Base-by-base conservation (phyloP, 2,113 vertebrate species). In the Daboia siamensis region DNA sequence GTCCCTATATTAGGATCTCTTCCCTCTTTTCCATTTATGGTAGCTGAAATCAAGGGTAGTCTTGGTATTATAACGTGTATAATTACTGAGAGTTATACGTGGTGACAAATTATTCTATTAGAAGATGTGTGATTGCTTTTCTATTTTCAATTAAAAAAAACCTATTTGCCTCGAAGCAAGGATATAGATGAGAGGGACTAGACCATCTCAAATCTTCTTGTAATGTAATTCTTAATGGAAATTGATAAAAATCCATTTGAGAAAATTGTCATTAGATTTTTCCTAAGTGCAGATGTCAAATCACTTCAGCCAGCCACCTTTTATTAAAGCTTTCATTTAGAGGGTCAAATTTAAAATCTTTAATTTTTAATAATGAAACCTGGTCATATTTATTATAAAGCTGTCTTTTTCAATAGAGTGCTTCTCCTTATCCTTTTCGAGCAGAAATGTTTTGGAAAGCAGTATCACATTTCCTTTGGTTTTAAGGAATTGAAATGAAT, bases 281-380 rank as follows among this genome's bases (percentile, higher is more conserved):
- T 95, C 86, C 87, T 57, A 93, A 20, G 88, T 59, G 69, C 2
- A 15, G 39, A 90, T 87, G 0, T 89, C 91, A 93, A 90, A 57
- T 29, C 1, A 80, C 8, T 90, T 95, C 87, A 94, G 89, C 4
- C 12, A 54, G 26, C 46, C n/a, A 85, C 8, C 21, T 93, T 5
- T 3, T 54, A 87, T 64, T 91, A 61, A 84, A 89, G 17, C 64
- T 91, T 91, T 89, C 20, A 51, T 87, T 74, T 44, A 95, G 80
- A 33, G 85, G 88, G 57, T 9, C 0, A 21, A 52, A 1, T 91
- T 85, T 91, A 55, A 89, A 90, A 64, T 21, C 86, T 11, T 90
- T 80, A 94, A 92, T 92, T 90, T 59, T 90, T 39, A 87, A 46
- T 24, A 39, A 4, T 29, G 85, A 95, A 95, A 13, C 13, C 33